phyloP scores from a whole-genome alignment of 2,888 invertebrate genomes.

The Napeogenes inachia region DNA sequence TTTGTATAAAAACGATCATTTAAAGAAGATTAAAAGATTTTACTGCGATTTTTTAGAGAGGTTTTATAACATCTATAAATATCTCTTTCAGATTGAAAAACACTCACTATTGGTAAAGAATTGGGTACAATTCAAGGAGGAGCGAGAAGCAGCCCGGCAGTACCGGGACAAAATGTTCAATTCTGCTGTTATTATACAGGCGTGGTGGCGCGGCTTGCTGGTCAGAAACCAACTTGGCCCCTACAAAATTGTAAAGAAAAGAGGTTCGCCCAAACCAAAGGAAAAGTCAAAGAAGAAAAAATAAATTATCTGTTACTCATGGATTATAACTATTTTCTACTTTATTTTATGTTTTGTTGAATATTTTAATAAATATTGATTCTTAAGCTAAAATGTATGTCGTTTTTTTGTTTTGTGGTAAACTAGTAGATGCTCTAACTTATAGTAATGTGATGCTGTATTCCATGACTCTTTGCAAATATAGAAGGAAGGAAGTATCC shows the following conservation, averaged over 20 bases:
- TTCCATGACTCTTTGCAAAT: no score
- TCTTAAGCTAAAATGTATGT: background rate
- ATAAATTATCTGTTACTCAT: constrained; percentile 17
- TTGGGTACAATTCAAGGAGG: constrained; percentile 53
- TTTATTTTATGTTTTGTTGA: constrained; percentile 5
- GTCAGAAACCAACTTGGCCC: constrained; percentile 58
- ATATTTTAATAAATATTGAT: no score
- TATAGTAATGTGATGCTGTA: no score
- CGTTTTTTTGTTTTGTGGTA: no score
- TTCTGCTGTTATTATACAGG: constrained; percentile 52
- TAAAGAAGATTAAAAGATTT: no score
- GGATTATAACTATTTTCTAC: background rate
- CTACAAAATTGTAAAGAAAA: constrained; percentile 40
- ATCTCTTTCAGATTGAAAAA: constrained; percentile 38
- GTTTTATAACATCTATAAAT: background rate
- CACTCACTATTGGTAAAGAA: constrained; percentile 41
- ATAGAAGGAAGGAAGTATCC: no score
- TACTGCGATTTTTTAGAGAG: background rate
- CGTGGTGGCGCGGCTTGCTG: constrained; percentile 67
- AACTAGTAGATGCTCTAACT: no score
- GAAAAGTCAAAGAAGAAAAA: constrained; percentile 28
- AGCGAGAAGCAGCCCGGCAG: constrained; percentile 44
- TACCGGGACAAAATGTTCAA: constrained; percentile 51
- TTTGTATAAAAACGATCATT: background rate
- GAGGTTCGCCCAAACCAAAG: constrained; percentile 18